Conservation (phyloP, 64 coral and sea anemone species). For the Astreopora myriophthalma region DNA sequence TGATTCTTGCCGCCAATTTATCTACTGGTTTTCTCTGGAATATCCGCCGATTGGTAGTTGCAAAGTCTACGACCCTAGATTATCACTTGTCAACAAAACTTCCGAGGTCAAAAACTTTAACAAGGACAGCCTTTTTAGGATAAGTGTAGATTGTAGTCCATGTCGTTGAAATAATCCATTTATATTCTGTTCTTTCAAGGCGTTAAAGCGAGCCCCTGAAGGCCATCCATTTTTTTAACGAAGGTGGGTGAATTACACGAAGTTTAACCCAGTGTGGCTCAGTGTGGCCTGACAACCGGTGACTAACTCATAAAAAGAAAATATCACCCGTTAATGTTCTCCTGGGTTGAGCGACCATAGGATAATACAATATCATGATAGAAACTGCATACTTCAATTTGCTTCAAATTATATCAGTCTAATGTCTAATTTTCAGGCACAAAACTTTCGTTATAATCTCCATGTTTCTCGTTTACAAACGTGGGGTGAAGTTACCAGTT, state of each 20-base stretch:
- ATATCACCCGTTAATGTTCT: background rate
- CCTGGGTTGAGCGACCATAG: background rate
- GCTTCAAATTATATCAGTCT: background rate
- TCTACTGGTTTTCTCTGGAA: background rate
- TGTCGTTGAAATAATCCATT: background rate
- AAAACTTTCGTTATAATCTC: too few relatives aligned
- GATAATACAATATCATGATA: background rate
- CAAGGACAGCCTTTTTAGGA: background rate
- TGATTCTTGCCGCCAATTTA: background rate
- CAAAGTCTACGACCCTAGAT: background rate
- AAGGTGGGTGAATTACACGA: constrained; percentile 3
- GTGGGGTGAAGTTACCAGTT: constrained; percentile 10
- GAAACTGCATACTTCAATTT: too few relatives aligned
- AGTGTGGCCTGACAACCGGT: background rate
- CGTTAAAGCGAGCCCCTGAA: constrained; percentile 50
- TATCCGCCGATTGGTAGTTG: background rate
- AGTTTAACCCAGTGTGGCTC: background rate
- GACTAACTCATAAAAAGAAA: constrained; percentile 46
- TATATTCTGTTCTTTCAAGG: constrained; percentile 7
- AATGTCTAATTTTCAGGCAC: background rate
- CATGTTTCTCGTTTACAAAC: background rate
- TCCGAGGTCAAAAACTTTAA: background rate
- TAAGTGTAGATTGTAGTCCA: background rate
- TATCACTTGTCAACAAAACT: constrained; percentile 37
- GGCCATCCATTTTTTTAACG: constrained; percentile 10